Conservation (phyloP, 1,140 invertebrate species). For the Myzus persicae region DNA sequence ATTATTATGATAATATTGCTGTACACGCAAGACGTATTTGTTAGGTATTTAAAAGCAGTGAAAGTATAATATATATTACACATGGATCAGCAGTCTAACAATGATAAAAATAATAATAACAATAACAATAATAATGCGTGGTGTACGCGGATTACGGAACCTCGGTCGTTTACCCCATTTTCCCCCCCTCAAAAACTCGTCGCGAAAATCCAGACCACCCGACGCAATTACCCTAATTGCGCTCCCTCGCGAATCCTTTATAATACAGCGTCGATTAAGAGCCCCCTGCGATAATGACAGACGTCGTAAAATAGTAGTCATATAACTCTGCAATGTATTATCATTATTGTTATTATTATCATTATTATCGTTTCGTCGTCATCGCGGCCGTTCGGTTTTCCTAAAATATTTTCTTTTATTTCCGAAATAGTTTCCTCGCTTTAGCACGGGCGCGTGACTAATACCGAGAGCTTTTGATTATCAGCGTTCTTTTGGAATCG, state of each 20-base stretch:
- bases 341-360: background rate
- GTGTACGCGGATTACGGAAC: background rate
- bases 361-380: background rate
- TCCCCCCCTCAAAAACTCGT: background rate
- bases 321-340: background rate
- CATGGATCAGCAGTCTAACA: background rate
- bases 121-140: background rate
- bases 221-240: background rate
- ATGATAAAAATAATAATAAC: constrained; percentile 7
- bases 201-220: background rate
- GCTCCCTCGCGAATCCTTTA: background rate
- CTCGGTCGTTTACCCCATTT: background rate
- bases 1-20: background rate
- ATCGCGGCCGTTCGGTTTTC: background rate
- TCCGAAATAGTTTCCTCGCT: background rate
- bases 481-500: background rate
- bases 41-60: background rate
- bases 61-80: background rate
- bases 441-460: background rate
- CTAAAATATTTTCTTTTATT: background rate
- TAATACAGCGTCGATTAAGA: background rate
- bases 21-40: background rate
- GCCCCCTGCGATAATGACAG: background rate
- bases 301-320: background rate
- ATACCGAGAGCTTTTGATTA: background rate